Conservation (phyloP, 2,888 invertebrate species). For the Eretmocerus hayati region DNA sequence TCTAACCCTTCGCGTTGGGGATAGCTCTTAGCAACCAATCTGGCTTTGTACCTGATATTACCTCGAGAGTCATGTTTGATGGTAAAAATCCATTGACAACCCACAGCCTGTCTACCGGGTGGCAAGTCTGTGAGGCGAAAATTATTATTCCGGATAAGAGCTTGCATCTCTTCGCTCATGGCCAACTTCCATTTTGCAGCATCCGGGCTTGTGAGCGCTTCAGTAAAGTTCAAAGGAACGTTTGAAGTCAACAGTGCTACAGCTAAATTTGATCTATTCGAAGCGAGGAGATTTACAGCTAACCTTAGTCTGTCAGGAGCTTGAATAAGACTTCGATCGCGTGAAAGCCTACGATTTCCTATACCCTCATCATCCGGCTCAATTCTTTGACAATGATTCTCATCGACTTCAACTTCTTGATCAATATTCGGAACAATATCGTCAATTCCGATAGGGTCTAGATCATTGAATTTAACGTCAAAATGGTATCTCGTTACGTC, state of each 20-base stretch:
- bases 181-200: constrained; percentile 5
- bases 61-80: constrained; percentile 3
- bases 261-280: no score
- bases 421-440: no score
- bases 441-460: no score
- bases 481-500: no score
- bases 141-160: constrained; percentile 2
- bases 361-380: no score
- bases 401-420: no score
- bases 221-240: neutral
- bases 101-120: neutral
- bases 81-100: constrained; percentile 9
- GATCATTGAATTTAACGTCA: no score
- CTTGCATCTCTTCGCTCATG: constrained; percentile 6
- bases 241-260: neutral
- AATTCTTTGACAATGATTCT: no score
- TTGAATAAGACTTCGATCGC: no score
- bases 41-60: constrained; percentile 17
- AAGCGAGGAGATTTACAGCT: no score
- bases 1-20: constrained; percentile 6
- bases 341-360: no score
- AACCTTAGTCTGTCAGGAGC: no score
- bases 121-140: constrained; percentile 1
- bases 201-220: neutral
- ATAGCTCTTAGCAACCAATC: constrained; percentile 7